phyloP scores from a whole-genome alignment of 2,797 vertebrate genomes.

The Phaenicophaeus curvirostris region DNA sequence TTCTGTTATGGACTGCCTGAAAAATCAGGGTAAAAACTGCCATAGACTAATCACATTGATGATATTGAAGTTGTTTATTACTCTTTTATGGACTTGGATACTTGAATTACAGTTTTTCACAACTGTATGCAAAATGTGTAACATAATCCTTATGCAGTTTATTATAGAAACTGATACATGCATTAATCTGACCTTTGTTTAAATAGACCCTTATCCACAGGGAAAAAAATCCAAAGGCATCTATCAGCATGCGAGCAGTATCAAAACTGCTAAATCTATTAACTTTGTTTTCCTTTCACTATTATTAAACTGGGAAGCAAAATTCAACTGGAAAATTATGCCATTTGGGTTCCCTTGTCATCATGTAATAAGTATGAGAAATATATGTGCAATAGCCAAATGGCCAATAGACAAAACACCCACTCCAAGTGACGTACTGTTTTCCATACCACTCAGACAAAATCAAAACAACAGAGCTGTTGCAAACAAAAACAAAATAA shows the following conservation, averaged over 20 bases:
- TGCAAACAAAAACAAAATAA: constrained; percentile 88
- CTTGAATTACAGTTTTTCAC: constrained; percentile 79
- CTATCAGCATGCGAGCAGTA: constrained; percentile 64
- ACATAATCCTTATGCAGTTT: constrained; percentile 72
- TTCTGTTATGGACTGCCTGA: constrained; percentile 58
- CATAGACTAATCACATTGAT: constrained; percentile 71
- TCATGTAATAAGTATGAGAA: constrained; percentile 84
- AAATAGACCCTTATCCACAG: constrained; percentile 70
- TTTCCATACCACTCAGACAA: constrained; percentile 86
- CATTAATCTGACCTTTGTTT: constrained; percentile 76
- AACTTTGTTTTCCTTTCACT: constrained; percentile 80
- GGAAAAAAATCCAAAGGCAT: constrained; percentile 34
- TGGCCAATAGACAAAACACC: constrained; percentile 86
- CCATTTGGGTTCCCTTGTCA: constrained; percentile 82
- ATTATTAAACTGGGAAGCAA: constrained; percentile 80
- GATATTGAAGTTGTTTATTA: constrained; percentile 77
- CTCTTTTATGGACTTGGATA: constrained; percentile 75
- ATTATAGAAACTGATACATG: constrained; percentile 77
- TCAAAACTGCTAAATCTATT: constrained; percentile 78
- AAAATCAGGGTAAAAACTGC: constrained; percentile 52
- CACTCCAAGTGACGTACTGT: constrained; percentile 84
- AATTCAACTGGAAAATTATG: constrained; percentile 80
- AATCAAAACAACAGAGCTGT: constrained; percentile 85
- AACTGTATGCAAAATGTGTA: constrained; percentile 79
- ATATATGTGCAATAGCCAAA: constrained; percentile 82